phyloP scores from a whole-genome alignment of 2,797 vertebrate species.

The Anniella stebbinsi region DNA sequence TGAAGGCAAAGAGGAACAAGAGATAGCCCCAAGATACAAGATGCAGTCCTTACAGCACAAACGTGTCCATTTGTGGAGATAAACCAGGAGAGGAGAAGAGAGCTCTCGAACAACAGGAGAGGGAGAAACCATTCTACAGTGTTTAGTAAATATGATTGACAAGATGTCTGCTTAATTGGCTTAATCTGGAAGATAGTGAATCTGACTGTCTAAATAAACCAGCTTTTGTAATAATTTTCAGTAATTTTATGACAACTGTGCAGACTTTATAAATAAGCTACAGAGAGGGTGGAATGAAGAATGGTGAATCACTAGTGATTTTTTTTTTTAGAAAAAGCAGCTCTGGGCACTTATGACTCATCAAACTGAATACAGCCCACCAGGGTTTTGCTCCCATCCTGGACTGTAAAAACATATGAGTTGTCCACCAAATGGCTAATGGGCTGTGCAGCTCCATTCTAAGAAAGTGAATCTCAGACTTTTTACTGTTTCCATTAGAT shows the following conservation, averaged over 20 bases:
- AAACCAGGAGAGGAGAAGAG: background rate
- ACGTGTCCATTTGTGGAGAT: background rate
- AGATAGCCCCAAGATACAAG: background rate
- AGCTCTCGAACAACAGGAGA: background rate
- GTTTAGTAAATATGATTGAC: background rate
- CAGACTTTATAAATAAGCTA: background rate
- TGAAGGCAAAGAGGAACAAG: background rate
- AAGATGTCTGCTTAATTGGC: slow-evolving; percentile 1
- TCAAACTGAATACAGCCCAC: background rate
- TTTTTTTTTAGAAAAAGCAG: background rate
- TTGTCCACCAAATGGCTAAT: background rate
- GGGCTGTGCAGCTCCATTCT: background rate
- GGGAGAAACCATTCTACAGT: background rate
- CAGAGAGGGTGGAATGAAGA: background rate
- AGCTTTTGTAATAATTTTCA: slow-evolving; percentile 31
- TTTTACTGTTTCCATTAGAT: background rate
- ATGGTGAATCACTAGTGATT: background rate
- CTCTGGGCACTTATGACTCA: background rate
- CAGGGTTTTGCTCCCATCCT: background rate
- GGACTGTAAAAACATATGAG: background rate
- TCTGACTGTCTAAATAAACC: slow-evolving; percentile 28
- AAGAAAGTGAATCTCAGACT: background rate
- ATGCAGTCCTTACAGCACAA: background rate
- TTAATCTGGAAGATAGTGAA: background rate
- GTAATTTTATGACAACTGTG: background rate